Evolutionary conservation across 2,888 invertebrate genomes (phyloP).

Genomic region (Hybos culiciformis): DNA sequence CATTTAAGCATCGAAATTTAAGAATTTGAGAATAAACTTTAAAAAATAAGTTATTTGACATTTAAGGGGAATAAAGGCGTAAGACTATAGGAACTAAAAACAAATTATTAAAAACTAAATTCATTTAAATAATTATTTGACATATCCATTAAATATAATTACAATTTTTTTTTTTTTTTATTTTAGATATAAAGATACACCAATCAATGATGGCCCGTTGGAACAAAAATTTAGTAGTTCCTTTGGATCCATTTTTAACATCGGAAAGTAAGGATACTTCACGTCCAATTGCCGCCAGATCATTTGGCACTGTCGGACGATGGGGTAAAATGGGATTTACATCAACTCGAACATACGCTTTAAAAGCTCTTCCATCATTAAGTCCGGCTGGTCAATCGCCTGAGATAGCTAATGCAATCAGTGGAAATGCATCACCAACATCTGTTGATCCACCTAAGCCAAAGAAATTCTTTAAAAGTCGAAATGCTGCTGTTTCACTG

Average conservation of each 20-base stretch:
- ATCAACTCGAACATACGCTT: slow-evolving; percentile 53
- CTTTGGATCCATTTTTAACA: slow-evolving; percentile 45
- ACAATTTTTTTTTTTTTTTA: too few species aligned
- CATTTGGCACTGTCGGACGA: slow-evolving; percentile 82
- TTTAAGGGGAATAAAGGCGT: too few species aligned
- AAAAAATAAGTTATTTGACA: too few species aligned
- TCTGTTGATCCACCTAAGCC: slow-evolving; percentile 51
- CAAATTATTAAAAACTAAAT: too few species aligned
- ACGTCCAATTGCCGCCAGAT: slow-evolving; percentile 75
- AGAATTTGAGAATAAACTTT: too few species aligned
- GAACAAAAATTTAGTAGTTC: slow-evolving; percentile 50
- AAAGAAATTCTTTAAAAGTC: slow-evolving; percentile 82
- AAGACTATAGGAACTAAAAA: too few species aligned
- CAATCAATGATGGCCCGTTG: slow-evolving; percentile 43
- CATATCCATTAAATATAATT: too few species aligned
- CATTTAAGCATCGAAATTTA: too few species aligned
- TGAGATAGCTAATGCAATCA: slow-evolving; percentile 19
- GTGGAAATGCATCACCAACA: slow-evolving; percentile 17
- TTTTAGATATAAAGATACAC: background rate
- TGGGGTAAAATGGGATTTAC: slow-evolving; percentile 93
- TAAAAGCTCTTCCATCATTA: slow-evolving; percentile 25
- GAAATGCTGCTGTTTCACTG: slow-evolving; percentile 49
- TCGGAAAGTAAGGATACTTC: slow-evolving; percentile 65
- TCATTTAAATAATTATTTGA: too few species aligned
- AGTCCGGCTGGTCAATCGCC: slow-evolving; percentile 23